These are phyloP conservation scores for Rhincodon typus DNA, from an alignment of 2,797 vertebrate genomes.

Conservation along the genomic window DNA sequence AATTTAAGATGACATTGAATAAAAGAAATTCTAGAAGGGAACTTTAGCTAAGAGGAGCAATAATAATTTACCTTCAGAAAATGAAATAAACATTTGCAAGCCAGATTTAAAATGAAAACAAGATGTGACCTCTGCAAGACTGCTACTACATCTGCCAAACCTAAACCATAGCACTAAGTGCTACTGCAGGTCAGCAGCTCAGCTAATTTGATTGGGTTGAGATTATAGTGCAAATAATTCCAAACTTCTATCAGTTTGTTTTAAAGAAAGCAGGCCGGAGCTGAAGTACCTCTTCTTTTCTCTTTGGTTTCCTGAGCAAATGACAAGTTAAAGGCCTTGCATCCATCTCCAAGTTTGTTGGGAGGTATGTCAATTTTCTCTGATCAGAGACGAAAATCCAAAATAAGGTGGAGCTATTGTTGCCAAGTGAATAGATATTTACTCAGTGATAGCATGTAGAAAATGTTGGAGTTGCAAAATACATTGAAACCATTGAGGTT, in stretches of 20 bases:
- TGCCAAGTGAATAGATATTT: neutral
- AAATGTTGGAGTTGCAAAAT: neutral
- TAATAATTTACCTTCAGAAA: neutral
- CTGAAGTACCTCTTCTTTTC: neutral
- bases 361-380: neutral
- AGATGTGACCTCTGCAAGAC: neutral
- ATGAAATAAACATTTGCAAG: neutral
- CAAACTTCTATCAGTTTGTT: neutral
- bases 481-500: neutral
- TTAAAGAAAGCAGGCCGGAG: neutral
- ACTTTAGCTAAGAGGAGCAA: neutral
- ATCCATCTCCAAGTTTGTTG: neutral
- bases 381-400: neutral
- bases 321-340: neutral
- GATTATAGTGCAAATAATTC: neutral
- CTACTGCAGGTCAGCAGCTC: neutral
- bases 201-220: neutral
- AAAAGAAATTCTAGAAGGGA: neutral
- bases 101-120: neutral
- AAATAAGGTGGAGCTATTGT: neutral
- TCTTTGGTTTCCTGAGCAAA: neutral
- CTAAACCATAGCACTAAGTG: neutral
- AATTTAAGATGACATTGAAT: conserved; percentile 4
- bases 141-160: neutral
- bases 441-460: neutral